phyloP scores from a whole-genome alignment of 1,140 invertebrate genomes.

The Papilio glaucus region DNA sequence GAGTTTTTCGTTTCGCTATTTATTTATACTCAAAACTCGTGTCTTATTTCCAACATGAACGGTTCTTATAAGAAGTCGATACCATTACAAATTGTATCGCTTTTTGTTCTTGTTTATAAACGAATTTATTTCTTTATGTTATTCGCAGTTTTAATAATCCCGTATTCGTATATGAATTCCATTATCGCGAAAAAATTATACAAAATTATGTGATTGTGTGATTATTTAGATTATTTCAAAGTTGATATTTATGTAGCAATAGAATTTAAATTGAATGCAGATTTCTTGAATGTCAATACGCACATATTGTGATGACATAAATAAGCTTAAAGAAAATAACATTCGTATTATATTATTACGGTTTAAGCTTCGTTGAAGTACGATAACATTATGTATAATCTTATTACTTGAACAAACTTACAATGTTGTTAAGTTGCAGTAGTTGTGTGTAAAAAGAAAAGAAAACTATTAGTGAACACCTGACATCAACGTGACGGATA shows the following conservation, averaged over 20 bases:
- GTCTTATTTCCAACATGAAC: constrained; percentile 41
- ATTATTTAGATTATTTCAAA: too few species aligned
- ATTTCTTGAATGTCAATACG: too few species aligned
- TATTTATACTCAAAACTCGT: constrained; percentile 18
- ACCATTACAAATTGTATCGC: constrained; percentile 29
- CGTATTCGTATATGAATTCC: too few species aligned
- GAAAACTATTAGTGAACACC: constrained; percentile 18
- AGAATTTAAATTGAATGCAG: too few species aligned
- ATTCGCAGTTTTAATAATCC: too few species aligned
- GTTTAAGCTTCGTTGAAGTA: not conserved
- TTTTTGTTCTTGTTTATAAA: not conserved
- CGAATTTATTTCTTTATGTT: not conserved
- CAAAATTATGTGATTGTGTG: too few species aligned
- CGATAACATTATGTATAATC: constrained; percentile 28
- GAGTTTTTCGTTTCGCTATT: constrained; percentile 9
- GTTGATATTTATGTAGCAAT: too few species aligned
- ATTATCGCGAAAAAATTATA: too few species aligned
- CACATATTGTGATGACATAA: constrained; percentile 16
- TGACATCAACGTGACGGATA: not conserved
- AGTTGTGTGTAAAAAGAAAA: not conserved
- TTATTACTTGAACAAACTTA: constrained; percentile 18
- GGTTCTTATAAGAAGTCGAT: constrained; percentile 46
- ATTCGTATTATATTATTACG: constrained; percentile 21
- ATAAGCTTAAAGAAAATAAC: constrained; percentile 28
- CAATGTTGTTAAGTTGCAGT: constrained; percentile 19